A percentile compares a stretch with the other conserved stretches of the same genome.
Conservation (phyloP, 2,888 invertebrate species). For the Lasioglossum zephyrum region DNA sequence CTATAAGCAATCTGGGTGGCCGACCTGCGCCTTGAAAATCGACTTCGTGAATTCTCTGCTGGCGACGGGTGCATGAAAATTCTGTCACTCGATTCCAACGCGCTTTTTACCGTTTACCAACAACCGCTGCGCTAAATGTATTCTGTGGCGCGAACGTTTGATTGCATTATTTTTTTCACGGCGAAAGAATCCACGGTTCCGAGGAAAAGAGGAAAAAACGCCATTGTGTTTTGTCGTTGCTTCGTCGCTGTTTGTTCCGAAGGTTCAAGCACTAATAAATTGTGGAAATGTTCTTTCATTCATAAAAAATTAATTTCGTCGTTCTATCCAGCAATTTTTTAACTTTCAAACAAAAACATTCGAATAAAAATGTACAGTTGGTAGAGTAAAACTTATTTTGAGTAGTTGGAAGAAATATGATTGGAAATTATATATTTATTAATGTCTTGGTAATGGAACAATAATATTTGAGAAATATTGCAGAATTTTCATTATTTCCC, state of each 20-base stretch:
- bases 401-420: background rate
- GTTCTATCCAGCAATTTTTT: too few species aligned
- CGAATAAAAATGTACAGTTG: too few species aligned
- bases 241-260: too few species aligned
- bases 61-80: background rate
- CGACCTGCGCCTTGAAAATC: slow-evolving; percentile 11
- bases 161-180: background rate
- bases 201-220: background rate
- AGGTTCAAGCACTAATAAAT: too few species aligned
- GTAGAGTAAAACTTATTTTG: background rate
- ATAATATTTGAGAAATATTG: background rate
- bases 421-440: too few species aligned
- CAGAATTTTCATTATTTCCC: background rate
- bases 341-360: too few species aligned
- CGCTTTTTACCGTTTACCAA: background rate
- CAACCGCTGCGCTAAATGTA: background rate
- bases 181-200: background rate
- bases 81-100: background rate
- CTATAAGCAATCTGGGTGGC: slow-evolving; percentile 8
- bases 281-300: too few species aligned
- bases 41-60: background rate
- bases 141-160: background rate
- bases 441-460: background rate
- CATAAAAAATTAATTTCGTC: too few species aligned
- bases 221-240: too few species aligned